Conservation (phyloP, 2,113 vertebrate species). For the Hyperopisus bebe region DNA sequence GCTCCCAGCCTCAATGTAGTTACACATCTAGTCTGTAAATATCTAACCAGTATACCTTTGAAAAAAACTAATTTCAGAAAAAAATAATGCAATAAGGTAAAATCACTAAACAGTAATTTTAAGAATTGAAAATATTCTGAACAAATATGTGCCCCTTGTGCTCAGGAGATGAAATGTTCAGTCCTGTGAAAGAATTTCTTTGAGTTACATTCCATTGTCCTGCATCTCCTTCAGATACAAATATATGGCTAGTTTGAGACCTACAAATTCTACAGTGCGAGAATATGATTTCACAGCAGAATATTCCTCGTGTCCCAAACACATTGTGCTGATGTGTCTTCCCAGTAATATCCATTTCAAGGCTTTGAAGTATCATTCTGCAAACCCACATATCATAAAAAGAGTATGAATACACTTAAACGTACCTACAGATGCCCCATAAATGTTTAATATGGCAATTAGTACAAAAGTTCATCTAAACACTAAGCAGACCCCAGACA, state of each 20-base stretch:
- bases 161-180: not conserved
- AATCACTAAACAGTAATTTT: not conserved
- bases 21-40: not conserved
- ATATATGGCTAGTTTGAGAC: not conserved
- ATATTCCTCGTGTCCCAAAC: not conserved
- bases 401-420: not conserved
- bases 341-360: not conserved
- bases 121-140: not conserved
- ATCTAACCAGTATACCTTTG: not conserved
- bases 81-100: not conserved
- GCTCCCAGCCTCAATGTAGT: not conserved
- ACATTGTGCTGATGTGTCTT: not conserved
- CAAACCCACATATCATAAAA: not conserved
- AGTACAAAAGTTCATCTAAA: not conserved
- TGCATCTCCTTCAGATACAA: not conserved
- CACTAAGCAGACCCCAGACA: not conserved
- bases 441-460: not conserved
- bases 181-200: not conserved
- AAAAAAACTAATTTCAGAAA: not conserved
- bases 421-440: not conserved
- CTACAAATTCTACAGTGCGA: not conserved
- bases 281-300: not conserved
- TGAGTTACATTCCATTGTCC: not conserved
- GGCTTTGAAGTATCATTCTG: not conserved
- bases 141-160: not conserved